Evolutionary conservation across 2,888 invertebrate genomes (phyloP).

Genomic region (Physocephala rufipes): DNA sequence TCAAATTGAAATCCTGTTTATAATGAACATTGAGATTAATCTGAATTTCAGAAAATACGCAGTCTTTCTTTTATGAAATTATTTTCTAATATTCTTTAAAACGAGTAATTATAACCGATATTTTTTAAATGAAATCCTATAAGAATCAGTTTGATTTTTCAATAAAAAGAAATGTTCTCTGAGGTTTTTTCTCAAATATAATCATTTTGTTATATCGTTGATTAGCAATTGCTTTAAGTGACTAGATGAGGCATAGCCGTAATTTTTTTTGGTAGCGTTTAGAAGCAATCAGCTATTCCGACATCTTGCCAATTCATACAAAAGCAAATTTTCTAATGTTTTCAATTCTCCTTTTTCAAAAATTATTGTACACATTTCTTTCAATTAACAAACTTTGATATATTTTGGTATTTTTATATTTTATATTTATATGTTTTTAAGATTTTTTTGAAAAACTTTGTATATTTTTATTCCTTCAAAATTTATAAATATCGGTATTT

Average conservation of each 20-base stretch:
- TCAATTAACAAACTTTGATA: not conserved
- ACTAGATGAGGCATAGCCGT: conserved; percentile 66
- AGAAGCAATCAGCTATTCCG: conserved; percentile 63
- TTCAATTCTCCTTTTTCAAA: too few species aligned
- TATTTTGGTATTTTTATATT: not conserved
- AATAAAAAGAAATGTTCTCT: too few species aligned
- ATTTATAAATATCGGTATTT: not conserved
- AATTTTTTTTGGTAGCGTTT: conserved; percentile 47
- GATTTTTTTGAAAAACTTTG: not conserved
- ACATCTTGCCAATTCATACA: conserved; percentile 65
- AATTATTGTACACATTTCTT: not conserved
- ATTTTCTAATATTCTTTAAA: not conserved
- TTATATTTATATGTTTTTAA: not conserved
- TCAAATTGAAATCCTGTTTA: conserved; percentile 9
- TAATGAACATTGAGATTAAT: not conserved
- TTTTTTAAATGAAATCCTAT: too few species aligned
- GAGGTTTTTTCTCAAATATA: too few species aligned
- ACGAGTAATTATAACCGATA: too few species aligned
- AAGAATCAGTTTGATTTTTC: too few species aligned
- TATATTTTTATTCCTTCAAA: not conserved
- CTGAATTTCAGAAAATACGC: too few species aligned
- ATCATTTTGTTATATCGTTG: too few species aligned
- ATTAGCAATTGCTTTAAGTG: conserved; percentile 59
- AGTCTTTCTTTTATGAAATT: too few species aligned
- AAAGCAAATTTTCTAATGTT: conserved; percentile 23